Conservation (phyloP, 35 echinoderm and acorn worm genomes). For the Ophiothrix spiculata region DNA sequence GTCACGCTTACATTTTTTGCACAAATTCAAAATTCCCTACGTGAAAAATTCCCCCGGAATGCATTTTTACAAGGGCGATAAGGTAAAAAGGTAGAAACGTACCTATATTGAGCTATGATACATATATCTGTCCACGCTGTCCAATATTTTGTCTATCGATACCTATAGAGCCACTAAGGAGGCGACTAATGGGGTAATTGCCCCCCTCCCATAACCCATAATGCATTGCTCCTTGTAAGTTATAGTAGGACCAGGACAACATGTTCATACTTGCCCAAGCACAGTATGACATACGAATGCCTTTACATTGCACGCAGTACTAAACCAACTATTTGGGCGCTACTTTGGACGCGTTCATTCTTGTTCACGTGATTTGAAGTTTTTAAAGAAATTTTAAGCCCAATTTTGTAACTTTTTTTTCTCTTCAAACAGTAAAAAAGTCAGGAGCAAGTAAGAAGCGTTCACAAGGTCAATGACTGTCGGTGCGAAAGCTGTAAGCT, state of each 20-base stretch:
- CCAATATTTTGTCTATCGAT: constrained; percentile 16
- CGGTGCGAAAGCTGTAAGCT: not conserved
- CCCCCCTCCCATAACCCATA: constrained; percentile 13
- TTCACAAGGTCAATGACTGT: not conserved
- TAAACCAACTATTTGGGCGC: constrained; percentile 8
- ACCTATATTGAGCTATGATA: not conserved
- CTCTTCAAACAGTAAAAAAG: not conserved
- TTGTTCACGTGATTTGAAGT: constrained; percentile 1
- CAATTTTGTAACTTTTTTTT: constrained; percentile 11
- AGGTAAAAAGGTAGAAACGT: not conserved
- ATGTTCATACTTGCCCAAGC: constrained; percentile 8
- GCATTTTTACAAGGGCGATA: not conserved
- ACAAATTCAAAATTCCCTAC: not conserved
- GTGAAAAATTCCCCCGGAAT: constrained; percentile 7
- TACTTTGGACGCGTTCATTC: constrained; percentile 14
- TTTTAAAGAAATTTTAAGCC: not conserved
- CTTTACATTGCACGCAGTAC: constrained; percentile 7
- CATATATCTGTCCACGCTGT: constrained; percentile 8
- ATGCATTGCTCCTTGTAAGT: not conserved
- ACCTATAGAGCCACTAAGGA: constrained; percentile 14
- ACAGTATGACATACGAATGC: not conserved
- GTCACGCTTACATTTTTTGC: constrained; percentile 1
- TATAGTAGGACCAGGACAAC: constrained; percentile 1
- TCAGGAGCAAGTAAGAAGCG: not conserved
- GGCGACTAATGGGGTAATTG: constrained; percentile 1